phyloP scores from a whole-genome alignment of 2,888 invertebrate genomes.

The Oegoconia quadripuncta region DNA sequence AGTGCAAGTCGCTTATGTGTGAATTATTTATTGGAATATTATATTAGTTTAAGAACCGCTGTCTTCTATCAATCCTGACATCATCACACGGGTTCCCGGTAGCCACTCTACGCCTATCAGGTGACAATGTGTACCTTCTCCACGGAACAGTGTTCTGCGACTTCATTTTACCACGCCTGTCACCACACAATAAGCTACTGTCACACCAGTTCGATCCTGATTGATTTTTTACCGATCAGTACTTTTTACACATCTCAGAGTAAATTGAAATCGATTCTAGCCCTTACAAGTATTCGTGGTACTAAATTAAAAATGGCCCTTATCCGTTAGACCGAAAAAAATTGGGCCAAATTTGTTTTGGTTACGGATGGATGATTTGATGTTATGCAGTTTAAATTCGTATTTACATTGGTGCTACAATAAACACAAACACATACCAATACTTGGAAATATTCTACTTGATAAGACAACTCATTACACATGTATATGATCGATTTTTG shows the following conservation, averaged over 20 bases:
- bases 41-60: conserved; percentile 42
- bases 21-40: too few species aligned
- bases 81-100: conserved; percentile 34
- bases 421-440: neutral
- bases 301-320: conserved; percentile 42
- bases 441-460: too few species aligned
- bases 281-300: conserved; percentile 44
- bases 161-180: conserved; percentile 63
- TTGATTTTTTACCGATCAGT: conserved; percentile 61
- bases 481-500: too few species aligned
- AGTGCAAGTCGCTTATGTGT: too few species aligned
- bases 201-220: conserved; percentile 67
- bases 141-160: conserved; percentile 60
- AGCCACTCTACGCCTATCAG: conserved; percentile 53
- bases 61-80: conserved; percentile 33
- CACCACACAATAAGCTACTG: conserved; percentile 59
- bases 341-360: conserved; percentile 30
- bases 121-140: conserved; percentile 59
- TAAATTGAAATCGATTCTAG: conserved; percentile 67
- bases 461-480: too few species aligned
- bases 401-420: neutral
- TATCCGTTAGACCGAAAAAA: conserved; percentile 34
- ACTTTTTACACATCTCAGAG: conserved; percentile 45
- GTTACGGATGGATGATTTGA: conserved; percentile 14
- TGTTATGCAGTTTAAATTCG: conserved; percentile 3